These are phyloP conservation scores for Pipistrellus pipistrellus DNA, from an alignment of 2,797 vertebrate genomes.

Conservation along the genomic window DNA sequence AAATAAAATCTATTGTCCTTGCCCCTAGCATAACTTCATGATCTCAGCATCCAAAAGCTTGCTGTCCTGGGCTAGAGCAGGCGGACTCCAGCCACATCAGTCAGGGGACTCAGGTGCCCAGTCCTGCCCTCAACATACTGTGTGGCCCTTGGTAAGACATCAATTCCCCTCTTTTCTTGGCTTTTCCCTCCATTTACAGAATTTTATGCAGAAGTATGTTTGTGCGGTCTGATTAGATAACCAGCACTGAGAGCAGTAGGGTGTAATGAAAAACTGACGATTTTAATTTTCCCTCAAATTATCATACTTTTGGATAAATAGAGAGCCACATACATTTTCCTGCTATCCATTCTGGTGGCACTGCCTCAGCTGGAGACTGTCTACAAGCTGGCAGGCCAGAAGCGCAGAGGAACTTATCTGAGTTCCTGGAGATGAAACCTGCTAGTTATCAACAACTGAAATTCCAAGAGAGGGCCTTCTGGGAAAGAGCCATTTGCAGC, in stretches of 20 bases:
- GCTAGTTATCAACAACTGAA: conserved; percentile 78
- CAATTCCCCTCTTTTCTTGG: conserved; percentile 24
- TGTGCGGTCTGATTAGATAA: conserved; percentile 71
- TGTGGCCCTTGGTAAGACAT: conserved; percentile 11
- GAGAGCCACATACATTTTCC: conserved; percentile 64
- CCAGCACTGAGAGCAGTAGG: conserved; percentile 45
- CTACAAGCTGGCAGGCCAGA: conserved; percentile 74
- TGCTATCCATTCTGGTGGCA: conserved; percentile 70
- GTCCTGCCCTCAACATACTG: background rate
- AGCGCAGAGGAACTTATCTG: conserved; percentile 76
- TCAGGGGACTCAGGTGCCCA: background rate
- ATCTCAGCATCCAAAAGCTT: background rate
- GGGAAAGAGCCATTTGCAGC: conserved; percentile 58
- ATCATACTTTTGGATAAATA: conserved; percentile 82
- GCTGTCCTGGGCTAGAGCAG: background rate
- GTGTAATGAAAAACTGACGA: conserved; percentile 78
- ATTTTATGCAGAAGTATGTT: conserved; percentile 54
- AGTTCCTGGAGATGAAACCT: conserved; percentile 82
- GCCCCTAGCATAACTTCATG: background rate
- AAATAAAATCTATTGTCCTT: background rate
- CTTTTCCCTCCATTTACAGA: conserved; percentile 61
- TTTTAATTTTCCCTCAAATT: conserved; percentile 81
- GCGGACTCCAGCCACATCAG: background rate
- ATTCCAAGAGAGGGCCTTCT: conserved; percentile 69
- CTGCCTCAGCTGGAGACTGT: conserved; percentile 69